A percentile compares a stretch with the other conserved stretches of the same genome.
phyloP scores from a whole-genome alignment of 2,113 vertebrate genomes.

The Microtus oregoni region DNA sequence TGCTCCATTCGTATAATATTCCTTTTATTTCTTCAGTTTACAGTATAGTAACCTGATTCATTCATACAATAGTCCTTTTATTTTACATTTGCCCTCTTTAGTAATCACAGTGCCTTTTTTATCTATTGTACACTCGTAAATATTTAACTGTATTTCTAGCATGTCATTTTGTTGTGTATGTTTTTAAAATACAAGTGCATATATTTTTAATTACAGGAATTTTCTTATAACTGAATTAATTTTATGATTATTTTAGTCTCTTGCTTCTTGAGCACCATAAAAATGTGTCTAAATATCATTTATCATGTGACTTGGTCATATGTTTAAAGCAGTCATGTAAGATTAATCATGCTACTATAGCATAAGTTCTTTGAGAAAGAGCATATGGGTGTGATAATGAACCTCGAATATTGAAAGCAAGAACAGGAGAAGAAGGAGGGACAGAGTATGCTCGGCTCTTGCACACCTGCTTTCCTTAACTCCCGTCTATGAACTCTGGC shows the following conservation, averaged over 20 bases:
- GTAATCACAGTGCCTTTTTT: too few species aligned
- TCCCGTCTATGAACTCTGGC: background rate
- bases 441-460: background rate
- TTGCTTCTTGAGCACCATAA: background rate
- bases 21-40: background rate
- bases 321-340: background rate
- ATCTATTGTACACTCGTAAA: background rate
- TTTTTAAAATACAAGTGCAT: background rate
- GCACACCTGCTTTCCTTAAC: fast-evolving
- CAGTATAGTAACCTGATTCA: fast-evolving
- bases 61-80: background rate
- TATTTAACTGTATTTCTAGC: background rate
- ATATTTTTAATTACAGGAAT: background rate
- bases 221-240: background rate
- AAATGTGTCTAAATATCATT: background rate
- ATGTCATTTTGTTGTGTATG: background rate
- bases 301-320: background rate
- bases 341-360: background rate
- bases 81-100: background rate
- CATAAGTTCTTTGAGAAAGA: background rate
- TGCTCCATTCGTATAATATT: fast-evolving
- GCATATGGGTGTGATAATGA: background rate
- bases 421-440: background rate
- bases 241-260: background rate
- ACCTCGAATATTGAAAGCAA: background rate